Evolutionary conservation across 2,797 vertebrate genomes (phyloP).

Genomic region (Mionectes olivaceus): DNA sequence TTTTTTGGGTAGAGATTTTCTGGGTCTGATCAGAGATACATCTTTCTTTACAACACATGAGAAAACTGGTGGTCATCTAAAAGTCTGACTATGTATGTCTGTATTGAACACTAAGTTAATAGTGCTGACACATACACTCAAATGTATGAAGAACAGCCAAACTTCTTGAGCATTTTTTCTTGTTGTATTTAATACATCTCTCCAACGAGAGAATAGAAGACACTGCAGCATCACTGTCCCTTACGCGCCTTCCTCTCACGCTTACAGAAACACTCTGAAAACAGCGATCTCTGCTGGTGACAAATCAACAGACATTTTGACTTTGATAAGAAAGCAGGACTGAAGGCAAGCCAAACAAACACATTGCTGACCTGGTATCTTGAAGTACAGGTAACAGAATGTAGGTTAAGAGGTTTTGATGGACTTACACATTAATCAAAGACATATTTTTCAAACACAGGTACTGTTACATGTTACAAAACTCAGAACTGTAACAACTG

Average conservation of each 20-base stretch:
- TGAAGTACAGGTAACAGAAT: not conserved
- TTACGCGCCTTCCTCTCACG: not conserved
- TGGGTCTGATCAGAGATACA: not conserved
- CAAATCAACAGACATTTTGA: not conserved
- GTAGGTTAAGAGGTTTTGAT: not conserved
- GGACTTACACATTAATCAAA: not conserved
- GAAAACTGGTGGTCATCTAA: not conserved
- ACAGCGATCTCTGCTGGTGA: not conserved
- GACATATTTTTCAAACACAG: not conserved
- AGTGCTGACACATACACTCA: not conserved
- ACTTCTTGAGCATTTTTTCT: not conserved
- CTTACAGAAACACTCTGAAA: not conserved
- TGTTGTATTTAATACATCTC: not conserved
- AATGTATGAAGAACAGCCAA: not conserved
- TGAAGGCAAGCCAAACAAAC: not conserved
- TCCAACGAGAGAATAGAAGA: not conserved
- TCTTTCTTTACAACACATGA: not conserved
- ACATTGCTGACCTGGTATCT: not conserved
- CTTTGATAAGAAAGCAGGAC: not conserved
- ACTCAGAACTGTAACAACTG: not conserved
- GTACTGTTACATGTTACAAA: not conserved
- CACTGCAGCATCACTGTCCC: not conserved
- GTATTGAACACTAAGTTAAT: not conserved
- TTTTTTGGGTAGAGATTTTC: not conserved
- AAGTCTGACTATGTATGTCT: not conserved